Evolutionary conservation across 2,888 invertebrate species (phyloP).

Genomic region (Caenorhabditis japonica): DNA sequence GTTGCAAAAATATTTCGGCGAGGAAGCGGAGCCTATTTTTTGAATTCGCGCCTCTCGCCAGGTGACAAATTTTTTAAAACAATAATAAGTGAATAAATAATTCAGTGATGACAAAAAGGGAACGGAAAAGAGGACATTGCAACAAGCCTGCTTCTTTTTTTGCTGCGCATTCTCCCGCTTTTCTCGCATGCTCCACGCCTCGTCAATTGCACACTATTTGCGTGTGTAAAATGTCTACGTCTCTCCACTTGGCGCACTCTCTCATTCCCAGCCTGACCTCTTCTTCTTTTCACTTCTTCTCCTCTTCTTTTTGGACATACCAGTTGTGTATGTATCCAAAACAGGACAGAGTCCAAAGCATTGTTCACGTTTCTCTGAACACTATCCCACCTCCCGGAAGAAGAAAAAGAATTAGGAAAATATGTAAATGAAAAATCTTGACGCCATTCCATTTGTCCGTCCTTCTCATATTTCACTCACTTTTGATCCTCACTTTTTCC

Average conservation of each 20-base stretch:
- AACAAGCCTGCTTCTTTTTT: too few relatives aligned
- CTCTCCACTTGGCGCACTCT: conserved; percentile 29
- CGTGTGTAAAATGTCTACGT: too few relatives aligned
- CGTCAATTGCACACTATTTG: conserved; percentile 24
- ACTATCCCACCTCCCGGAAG: conserved; percentile 20
- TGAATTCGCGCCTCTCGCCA: too few relatives aligned
- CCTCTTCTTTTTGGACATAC: conserved; percentile 19
- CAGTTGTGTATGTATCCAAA: conserved; percentile 17
- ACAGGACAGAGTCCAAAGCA: conserved; percentile 1
- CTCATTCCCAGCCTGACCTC: neutral
- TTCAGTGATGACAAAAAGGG: neutral
- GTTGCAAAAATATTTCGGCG: too few relatives aligned
- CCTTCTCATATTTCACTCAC: conserved; percentile 44
- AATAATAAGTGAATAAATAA: too few relatives aligned
- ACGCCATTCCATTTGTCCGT: conserved; percentile 14
- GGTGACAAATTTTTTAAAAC: too few relatives aligned
- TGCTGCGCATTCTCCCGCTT: neutral
- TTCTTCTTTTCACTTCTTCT: conserved; percentile 9
- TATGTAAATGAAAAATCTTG: too few relatives aligned
- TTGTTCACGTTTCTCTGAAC: neutral
- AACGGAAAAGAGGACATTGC: neutral
- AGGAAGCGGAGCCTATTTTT: too few relatives aligned
- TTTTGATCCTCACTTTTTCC: conserved; percentile 38
- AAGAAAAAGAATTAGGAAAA: too few relatives aligned
- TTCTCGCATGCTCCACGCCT: neutral